Evolutionary conservation across 2,113 vertebrate species (phyloP), one percentile per base, ranked within the genome.

Genomic region (Gopherus flavomarginatus): DNA sequence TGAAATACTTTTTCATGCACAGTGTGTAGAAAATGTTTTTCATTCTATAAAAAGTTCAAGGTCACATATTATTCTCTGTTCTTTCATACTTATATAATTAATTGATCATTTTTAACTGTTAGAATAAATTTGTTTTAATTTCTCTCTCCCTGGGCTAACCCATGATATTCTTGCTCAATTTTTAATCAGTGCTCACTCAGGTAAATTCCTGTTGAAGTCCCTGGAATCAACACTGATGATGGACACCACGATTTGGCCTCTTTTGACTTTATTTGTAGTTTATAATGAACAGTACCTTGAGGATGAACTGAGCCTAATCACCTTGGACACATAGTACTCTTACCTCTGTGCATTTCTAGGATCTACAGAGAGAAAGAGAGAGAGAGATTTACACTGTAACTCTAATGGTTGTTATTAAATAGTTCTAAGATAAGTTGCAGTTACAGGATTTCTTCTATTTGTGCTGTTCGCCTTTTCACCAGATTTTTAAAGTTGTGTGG

Each of bases 1-100:
- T 35, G 81, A 79, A 89, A 53, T 27, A 2, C 16, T 94, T 80
- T 81, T 72, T 53, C 7, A 53, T 69, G 38, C 59, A 52, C 5
- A 59, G 29, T 11, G 2, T 11, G 0, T 24, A 5, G 50, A 42
- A 86, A 3, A 0, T 7, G 7, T 69, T 85, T 1, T 8, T 16
- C 83, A 9, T 94, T 84, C 79, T 53, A 29, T 77, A 81, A 77
- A 57, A 8, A 2, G 27, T 31, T 69, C 35, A 16, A 93, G 88
- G 19, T 2, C 0, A 5, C 8, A 31, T 50, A 59, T 26, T 24
- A 62, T 21, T 1, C 5, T 17, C 81, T 85, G 21, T 21, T 44
- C 8, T 17, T 87, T 49, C 44, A 35, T 62, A 62, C 27, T 82
- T 38, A 19, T 11, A 42, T 75, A 75, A 11, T 75, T 75, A 42